Evolutionary conservation across 2,888 invertebrate genomes (phyloP), one percentile per base, ranked within the genome.

Genomic region (Catocala sponsa): DNA sequence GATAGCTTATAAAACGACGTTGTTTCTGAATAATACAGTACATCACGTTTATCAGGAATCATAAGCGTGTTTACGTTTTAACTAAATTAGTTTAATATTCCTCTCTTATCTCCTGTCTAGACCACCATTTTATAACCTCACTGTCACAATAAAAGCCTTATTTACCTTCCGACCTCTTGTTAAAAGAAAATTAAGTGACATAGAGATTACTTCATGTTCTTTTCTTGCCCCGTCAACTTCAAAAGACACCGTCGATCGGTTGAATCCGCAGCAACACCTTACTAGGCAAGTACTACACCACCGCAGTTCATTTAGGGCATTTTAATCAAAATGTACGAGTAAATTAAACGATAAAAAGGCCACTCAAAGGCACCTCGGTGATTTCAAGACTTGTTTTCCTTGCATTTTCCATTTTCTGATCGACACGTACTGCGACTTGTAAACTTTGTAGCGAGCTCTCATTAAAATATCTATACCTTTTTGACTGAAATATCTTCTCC

Each of bases 231-330:
- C 46, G 5, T 46, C 15, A 38, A 15, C 41, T 32, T 12, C 6
- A 41, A 58, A 58, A 46, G 51, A 10, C 4, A n/a, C 58, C 52
- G 46, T 25, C 52, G 25, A 58, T 52, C 25, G 46, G 51, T 15
- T 46, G 9, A 9, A 38, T 38, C 7, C 12, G 32, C 58, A 47
- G 25, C 25, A 33, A 6, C n/a, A 10, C 51, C 51, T 41, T 52
- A 52, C n/a, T 51, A 11, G 57, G 44, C 6, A 33, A 32, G 35
- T n/a, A 10, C 38, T 46, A 49, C 42, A 57, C 38, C 10, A 13
- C 15, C 38, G 9, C 55, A 41, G 55, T 47, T 54, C 54, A 54
- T 54, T 54, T 44, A 51, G 44, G 51, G 44, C 41, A 42, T 38
- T 58, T 52, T 52, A 58, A 46, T 58, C 58, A 58, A 51, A 51